Percentiles rank a stretch among this genome's conserved stretches.
Evolutionary conservation across 2,888 invertebrate genomes (phyloP).

Genomic region (Baccha elongata): DNA sequence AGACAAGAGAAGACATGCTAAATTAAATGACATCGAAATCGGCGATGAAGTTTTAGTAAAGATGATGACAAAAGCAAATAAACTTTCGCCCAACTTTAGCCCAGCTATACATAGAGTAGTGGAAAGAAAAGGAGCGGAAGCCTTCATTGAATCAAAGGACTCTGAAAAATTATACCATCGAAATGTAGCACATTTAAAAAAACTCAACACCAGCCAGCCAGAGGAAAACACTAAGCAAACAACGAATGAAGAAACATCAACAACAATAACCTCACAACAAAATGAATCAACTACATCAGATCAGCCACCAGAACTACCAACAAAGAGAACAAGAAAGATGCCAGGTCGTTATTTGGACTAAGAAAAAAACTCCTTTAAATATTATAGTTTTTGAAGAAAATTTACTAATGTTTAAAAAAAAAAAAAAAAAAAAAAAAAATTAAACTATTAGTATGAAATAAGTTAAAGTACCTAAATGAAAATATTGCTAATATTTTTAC

Average conservation of each 20-base stretch:
- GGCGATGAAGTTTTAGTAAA: too few species aligned
- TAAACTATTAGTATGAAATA: background rate
- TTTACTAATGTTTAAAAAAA: background rate
- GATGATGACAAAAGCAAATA: too few species aligned
- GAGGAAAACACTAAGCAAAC: background rate
- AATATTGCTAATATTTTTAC: background rate
- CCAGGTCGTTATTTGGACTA: slow-evolving; percentile 5
- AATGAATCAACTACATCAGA: background rate
- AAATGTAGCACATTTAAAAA: background rate
- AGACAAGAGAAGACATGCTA: too few species aligned
- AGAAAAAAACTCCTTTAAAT: too few species aligned
- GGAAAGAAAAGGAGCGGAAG: background rate
- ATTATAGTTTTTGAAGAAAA: background rate
- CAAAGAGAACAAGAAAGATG: slow-evolving; percentile 5
- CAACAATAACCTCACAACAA: background rate
- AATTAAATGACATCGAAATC: too few species aligned
- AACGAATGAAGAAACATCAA: background rate
- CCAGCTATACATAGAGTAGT: slow-evolving; percentile 1
- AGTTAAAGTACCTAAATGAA: too few species aligned
- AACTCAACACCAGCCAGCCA: background rate
- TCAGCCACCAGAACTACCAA: background rate
- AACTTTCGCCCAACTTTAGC: too few species aligned
- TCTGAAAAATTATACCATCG: background rate
- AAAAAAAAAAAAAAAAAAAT: background rate
- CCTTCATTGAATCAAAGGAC: background rate